Base-by-base conservation (phyloP, 2,888 invertebrate species). In the Itoplectis maculator region DNA sequence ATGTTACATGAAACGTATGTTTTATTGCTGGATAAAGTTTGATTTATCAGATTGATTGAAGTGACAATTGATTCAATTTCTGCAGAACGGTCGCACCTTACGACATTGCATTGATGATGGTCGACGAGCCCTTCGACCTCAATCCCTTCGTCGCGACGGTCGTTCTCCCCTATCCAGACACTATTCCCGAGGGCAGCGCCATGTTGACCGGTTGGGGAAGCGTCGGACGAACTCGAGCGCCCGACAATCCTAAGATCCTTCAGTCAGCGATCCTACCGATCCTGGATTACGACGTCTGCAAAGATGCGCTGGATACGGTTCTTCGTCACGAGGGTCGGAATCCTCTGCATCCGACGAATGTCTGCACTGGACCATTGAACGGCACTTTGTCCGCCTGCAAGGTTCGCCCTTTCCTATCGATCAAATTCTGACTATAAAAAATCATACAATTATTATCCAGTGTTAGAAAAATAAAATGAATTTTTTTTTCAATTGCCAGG, bases 201-300 rank as follows among this genome's bases (percentile, higher is more conserved):
- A 87, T 90, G 4, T 89, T 94, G 8, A 91, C 93, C 13, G 94
- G 94, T 73, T 94, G 94, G 94, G 94, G 94, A 51, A 93, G 93
- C 47, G 90, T 88, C 11, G 90, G 89, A 18, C 84, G 80, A 1
- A 77, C 79, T 1, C 79, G 84, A 4, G 59, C 75, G 1, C 86
- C 87, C 0, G 65, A 82, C 13, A 87, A 88, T 85, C 93, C 93
- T 0, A 79, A 86, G 37, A 86, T 81, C 42, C 89, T 93, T 29
- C 93, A 93, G 69, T 89, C 84, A 4, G 90, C 85, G 2, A 42
- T 86, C 3, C 65, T 93, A 29, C 91, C 92, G 0, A 20, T 92
- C 5, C 65, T 93, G 5, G 84, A 90, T 59, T 81, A 89, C 6
- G 18, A 45, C 0, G 79, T 81, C 9, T 92, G 92, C 69, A 86